A percentile compares a stretch with the other conserved stretches of the same genome.
Evolutionary conservation across 2,113 vertebrate genomes (phyloP).

Genomic region (Columba janthina): DNA sequence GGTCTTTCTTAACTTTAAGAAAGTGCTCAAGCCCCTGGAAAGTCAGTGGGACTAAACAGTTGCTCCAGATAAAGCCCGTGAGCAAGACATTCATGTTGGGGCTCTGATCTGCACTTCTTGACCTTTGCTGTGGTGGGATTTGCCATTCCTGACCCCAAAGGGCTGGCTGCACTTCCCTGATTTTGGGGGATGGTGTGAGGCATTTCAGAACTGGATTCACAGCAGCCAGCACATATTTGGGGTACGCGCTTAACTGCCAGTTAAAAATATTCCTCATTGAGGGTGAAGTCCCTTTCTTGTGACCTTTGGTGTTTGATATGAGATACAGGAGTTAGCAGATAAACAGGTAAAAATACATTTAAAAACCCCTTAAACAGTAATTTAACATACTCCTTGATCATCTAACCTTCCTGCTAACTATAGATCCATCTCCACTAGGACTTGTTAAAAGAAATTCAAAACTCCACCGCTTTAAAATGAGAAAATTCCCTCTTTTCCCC

Average conservation of each 20-base stretch:
- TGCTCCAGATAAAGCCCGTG: background rate
- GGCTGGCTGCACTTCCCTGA: too few relatives aligned
- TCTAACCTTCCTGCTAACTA: background rate
- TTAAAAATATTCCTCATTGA: background rate
- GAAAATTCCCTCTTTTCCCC: background rate
- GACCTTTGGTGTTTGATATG: background rate
- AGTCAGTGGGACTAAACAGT: background rate
- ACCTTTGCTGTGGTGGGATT: background rate
- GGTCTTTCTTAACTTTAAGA: background rate
- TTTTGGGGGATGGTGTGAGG: background rate
- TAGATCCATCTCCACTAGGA: background rate
- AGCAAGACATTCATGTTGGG: background rate
- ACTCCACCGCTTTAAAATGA: background rate
- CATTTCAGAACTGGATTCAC: background rate
- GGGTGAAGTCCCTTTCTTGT: background rate
- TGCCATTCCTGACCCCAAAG: background rate
- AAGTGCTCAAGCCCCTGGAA: background rate
- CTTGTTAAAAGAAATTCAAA: background rate
- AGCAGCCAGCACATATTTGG: background rate
- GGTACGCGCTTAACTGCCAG: background rate
- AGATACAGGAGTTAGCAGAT: background rate
- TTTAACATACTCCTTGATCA: background rate
- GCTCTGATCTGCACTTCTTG: background rate
- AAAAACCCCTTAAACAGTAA: accelerated
- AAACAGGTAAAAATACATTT: background rate